Conservation (phyloP, 1,140 invertebrate genomes). For the Mya arenaria region DNA sequence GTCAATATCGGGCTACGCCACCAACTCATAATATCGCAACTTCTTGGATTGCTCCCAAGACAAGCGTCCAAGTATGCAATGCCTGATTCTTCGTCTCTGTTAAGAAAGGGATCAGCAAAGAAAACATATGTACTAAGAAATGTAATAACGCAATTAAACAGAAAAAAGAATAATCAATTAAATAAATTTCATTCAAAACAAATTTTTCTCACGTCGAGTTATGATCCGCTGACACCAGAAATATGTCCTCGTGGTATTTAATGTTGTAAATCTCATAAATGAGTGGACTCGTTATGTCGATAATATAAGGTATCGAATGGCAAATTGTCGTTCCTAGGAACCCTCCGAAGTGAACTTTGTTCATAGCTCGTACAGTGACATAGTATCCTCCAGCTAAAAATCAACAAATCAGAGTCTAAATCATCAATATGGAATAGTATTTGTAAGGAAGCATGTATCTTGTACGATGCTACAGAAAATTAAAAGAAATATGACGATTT, state of each 20-base stretch:
- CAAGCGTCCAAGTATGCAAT: slow-evolving; percentile 4
- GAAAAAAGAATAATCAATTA: too few relatives aligned
- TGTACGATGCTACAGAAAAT: background rate
- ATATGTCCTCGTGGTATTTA: slow-evolving; percentile 26
- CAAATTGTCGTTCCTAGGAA: slow-evolving; percentile 65
- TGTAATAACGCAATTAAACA: too few relatives aligned
- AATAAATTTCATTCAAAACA: too few relatives aligned
- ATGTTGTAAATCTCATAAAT: slow-evolving; percentile 39
- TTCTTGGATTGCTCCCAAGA: slow-evolving; percentile 31
- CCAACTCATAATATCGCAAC: slow-evolving; percentile 31
- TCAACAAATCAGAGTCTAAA: too few relatives aligned
- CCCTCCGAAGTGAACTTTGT: slow-evolving; percentile 69
- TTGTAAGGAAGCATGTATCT: background rate
- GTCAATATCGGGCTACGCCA: background rate
- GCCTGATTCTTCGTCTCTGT: slow-evolving; percentile 42
- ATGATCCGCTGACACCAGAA: background rate
- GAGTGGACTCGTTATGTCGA: slow-evolving; percentile 55
- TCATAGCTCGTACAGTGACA: slow-evolving; percentile 63
- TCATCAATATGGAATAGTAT: too few relatives aligned
- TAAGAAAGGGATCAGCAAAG: too few relatives aligned
- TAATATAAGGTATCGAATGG: slow-evolving; percentile 62
- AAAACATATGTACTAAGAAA: too few relatives aligned
- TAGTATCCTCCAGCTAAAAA: slow-evolving; percentile 68
- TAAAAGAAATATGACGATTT: background rate
- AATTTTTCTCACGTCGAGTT: slow-evolving; percentile 40